These are phyloP conservation scores for Patella depressa DNA, from an alignment of 2,888 invertebrate species.

Conservation along the genomic window DNA sequence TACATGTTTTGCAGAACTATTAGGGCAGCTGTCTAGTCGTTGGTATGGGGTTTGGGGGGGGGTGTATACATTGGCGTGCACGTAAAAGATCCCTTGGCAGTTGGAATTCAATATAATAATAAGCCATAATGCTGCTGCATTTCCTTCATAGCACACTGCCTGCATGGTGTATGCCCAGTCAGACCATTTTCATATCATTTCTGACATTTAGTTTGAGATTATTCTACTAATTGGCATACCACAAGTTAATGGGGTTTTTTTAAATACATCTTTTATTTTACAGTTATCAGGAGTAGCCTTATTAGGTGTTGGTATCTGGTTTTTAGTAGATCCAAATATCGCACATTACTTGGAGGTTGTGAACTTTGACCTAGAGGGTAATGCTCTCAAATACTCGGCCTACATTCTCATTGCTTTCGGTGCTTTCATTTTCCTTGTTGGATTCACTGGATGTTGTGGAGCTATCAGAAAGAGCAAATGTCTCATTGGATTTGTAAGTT, in stretches of 20 bases:
- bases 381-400: conserved; percentile 68
- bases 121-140: too few species aligned
- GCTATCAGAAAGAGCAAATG: conserved; percentile 74
- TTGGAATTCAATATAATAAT: too few species aligned
- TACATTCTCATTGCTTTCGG: conserved; percentile 75
- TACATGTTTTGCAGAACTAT: too few species aligned
- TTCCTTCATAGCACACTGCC: too few species aligned
- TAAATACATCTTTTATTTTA: conserved; percentile 32
- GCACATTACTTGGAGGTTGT: conserved; percentile 74
- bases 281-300: conserved; percentile 75
- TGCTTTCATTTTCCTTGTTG: conserved; percentile 74
- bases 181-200: too few species aligned
- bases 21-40: too few species aligned
- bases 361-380: conserved; percentile 71
- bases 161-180: too few species aligned
- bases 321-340: conserved; percentile 74
- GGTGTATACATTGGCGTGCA: too few species aligned
- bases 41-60: too few species aligned
- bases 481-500: conserved; percentile 72
- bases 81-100: too few species aligned
- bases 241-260: background rate
- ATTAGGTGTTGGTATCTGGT: conserved; percentile 75
- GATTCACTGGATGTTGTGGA: conserved; percentile 76
- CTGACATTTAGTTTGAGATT: too few species aligned
- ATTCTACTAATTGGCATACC: background rate